These are phyloP conservation scores for Leptocoma aspasia DNA, from an alignment of 2,113 vertebrate genomes.

Conservation along the genomic window DNA sequence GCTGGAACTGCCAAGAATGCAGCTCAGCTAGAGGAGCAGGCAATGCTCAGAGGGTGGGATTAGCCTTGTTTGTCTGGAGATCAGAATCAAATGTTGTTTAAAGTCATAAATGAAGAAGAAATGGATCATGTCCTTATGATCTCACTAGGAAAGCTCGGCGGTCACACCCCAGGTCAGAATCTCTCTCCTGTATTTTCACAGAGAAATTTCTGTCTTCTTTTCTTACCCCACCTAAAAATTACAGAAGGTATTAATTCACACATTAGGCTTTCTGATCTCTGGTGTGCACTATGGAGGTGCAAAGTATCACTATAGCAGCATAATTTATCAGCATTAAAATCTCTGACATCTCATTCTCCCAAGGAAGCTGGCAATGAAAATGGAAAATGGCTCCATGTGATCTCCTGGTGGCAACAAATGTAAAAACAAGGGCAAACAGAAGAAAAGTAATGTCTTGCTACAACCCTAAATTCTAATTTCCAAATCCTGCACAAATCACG, in stretches of 20 bases:
- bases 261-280: conserved; percentile 14
- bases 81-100: conserved; percentile 32
- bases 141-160: neutral
- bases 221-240: neutral
- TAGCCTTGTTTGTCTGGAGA: conserved; percentile 31
- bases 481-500: neutral
- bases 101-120: conserved; percentile 30
- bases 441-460: neutral
- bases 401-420: conserved; percentile 5
- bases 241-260: conserved; percentile 16
- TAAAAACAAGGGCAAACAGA: conserved; percentile 35
- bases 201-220: neutral
- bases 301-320: conserved; percentile 21
- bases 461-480: neutral
- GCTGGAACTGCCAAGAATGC: conserved; percentile 14
- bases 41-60: neutral
- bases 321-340: conserved; percentile 32
- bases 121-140: conserved; percentile 15
- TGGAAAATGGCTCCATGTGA: neutral
- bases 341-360: conserved; percentile 42
- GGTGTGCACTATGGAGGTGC: neutral
- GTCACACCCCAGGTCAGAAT: conserved; percentile 3
- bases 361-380: neutral
- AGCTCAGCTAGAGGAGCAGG: conserved; percentile 23
- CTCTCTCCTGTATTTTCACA: neutral